phyloP scores from a whole-genome alignment of 1,140 invertebrate species.

The Drosophila grimshawi region DNA sequence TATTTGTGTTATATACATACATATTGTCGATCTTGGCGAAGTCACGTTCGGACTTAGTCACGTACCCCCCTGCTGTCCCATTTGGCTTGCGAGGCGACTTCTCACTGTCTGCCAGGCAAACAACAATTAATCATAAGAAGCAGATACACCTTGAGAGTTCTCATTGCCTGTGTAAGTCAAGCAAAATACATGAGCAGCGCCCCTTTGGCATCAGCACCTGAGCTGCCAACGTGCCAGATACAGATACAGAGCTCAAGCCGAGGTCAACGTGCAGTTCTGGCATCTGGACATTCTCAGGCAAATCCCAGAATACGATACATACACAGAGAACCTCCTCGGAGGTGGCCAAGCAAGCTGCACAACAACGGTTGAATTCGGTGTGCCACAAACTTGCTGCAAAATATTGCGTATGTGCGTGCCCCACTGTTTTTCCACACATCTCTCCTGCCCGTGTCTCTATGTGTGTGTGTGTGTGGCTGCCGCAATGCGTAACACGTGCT shows the following conservation, averaged over 20 bases:
- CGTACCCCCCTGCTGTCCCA: slow-evolving; percentile 2
- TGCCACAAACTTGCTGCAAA: slow-evolving; percentile 73
- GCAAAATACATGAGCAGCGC: slow-evolving; percentile 34
- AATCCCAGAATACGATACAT: slow-evolving; percentile 20
- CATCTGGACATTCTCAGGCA: slow-evolving; percentile 29
- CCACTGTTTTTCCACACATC: slow-evolving; percentile 25
- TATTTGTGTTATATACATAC: no score
- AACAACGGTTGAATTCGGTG: slow-evolving; percentile 67
- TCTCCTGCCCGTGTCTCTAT: background rate
- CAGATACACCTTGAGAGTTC: slow-evolving; percentile 41
- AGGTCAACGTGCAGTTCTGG: slow-evolving; percentile 12
- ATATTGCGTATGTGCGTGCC: slow-evolving; percentile 73
- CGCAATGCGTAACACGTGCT: slow-evolving; percentile 64
- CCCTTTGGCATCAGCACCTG: slow-evolving; percentile 35
- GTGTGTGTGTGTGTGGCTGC: slow-evolving; percentile 23
- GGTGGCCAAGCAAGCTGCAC: slow-evolving; percentile 26
- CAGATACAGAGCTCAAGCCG: background rate
- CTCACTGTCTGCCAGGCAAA: slow-evolving; percentile 22
- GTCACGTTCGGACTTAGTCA: slow-evolving; percentile 19
- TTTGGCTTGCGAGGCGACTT: slow-evolving; percentile 13
- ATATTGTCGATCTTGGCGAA: background rate
- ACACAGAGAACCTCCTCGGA: background rate
- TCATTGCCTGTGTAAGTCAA: slow-evolving; percentile 9
- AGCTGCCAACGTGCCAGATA: background rate
- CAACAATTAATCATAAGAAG: slow-evolving; percentile 53